Conservation (phyloP, 2,113 vertebrate species). For the Columbina picui region DNA sequence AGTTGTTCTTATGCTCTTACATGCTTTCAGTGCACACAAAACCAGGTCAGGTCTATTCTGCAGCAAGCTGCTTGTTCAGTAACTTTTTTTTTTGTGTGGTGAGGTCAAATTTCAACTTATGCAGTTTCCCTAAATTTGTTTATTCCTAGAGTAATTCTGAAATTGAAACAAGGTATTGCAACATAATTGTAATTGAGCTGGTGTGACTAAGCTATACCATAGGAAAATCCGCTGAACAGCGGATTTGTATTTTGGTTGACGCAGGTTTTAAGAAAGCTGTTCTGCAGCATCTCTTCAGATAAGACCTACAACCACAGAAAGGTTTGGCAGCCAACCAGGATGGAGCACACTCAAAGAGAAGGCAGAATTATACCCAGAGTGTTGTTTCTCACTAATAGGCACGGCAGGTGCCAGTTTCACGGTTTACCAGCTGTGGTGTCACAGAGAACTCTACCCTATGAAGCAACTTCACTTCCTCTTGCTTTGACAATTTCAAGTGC, state of each 20-base stretch:
- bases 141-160: neutral
- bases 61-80: neutral
- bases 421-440: neutral
- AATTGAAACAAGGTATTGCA: neutral
- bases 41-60: neutral
- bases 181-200: neutral
- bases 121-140: neutral
- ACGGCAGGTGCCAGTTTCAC: neutral
- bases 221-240: neutral
- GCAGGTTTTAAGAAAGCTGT: neutral
- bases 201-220: neutral
- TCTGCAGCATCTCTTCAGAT: neutral
- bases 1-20: neutral
- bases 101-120: neutral
- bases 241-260: neutral
- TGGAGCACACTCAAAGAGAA: neutral
- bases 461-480: slow-evolving; percentile 39
- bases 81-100: neutral
- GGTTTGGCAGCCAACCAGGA: neutral
- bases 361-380: neutral
- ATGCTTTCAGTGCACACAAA: neutral
- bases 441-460: neutral
- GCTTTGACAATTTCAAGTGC: neutral
- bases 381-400: neutral
- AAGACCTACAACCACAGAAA: neutral